Base-by-base conservation (phyloP, 2,888 invertebrate genomes). In the Orchesella flavescens region DNA sequence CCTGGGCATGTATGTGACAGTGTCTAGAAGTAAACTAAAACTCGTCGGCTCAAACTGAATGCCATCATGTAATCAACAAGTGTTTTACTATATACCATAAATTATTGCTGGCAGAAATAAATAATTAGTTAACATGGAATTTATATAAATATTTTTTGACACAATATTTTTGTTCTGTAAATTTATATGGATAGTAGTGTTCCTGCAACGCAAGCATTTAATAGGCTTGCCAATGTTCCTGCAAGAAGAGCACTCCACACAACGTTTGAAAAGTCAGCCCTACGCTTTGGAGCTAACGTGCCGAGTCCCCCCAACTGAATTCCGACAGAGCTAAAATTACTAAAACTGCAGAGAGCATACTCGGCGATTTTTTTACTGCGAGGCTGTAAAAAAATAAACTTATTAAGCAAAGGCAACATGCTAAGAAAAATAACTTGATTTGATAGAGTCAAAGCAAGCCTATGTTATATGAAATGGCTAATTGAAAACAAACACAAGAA, bases 171-270 rank as follows among this genome's bases (percentile, higher is more conserved):
- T 34, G 34, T 34, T 34, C n/a, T n/a, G n/a, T 34, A 34, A 34
- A 34, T 34, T 34, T 34, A 4, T 34, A 34, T 34, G n/a, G n/a
- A n/a, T n/a, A n/a, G n/a, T 43, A 79, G 46, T 19, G 72, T 65
- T 21, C 96, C 96, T 82, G 97, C 97, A 89, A 96, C 94, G 89
- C 96, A 95, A 0, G 97, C 97, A 0, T 96, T 97, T 90, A 97
- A 93, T 88, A 97, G 95, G 89, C 95, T 96, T 9, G 95, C 95
- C 0, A 94, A 92, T 83, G 94, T 94, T 2, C 96, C 97, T 3
- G 95, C 93, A 63, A 96, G 90, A 88, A 96, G 95, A 0, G 96
- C 95, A 84, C 96, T 91, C 19, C 95, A 90, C 0, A 95, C 94
- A 13, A 95, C 91, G 63, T 91, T 90, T 0, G 95, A 93, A 23